A percentile compares a stretch with the other conserved stretches of the same genome.
phyloP scores from a whole-genome alignment of 1,140 invertebrate genomes.

The Drosophila auraria region DNA sequence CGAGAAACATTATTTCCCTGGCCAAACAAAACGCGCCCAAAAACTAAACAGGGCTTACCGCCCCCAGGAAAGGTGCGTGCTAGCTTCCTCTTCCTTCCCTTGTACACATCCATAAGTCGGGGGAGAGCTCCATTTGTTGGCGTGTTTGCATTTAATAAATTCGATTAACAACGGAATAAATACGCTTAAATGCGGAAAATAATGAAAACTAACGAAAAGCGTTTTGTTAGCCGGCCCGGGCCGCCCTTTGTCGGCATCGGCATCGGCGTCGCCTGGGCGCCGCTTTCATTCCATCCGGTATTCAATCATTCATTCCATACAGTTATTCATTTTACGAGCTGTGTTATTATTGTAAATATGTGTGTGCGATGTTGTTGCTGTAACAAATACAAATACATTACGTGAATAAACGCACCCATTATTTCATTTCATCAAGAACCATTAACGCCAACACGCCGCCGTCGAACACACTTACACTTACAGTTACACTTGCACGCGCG shows the following conservation, averaged over 20 bases:
- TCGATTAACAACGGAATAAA: slow-evolving; percentile 84
- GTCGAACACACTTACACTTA: slow-evolving; percentile 23
- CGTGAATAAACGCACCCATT: slow-evolving; percentile 84
- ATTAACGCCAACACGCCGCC: slow-evolving; percentile 79
- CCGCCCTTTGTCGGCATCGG: slow-evolving; percentile 25
- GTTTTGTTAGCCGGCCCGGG: slow-evolving; percentile 71
- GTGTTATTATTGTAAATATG: slow-evolving; percentile 83
- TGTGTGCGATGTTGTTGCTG: slow-evolving; percentile 53
- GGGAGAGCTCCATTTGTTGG: slow-evolving; percentile 58
- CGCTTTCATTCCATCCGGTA: slow-evolving; percentile 74
- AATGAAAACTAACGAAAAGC: slow-evolving; percentile 84
- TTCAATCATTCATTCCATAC: slow-evolving; percentile 79
- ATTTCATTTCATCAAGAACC: slow-evolving; percentile 84
- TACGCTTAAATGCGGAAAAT: slow-evolving; percentile 84
- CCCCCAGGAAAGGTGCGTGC: slow-evolving; percentile 31
- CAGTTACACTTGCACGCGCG: background rate
- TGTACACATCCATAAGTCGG: background rate
- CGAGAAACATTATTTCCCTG: slow-evolving; percentile 74
- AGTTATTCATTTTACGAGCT: slow-evolving; percentile 80
- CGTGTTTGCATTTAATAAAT: slow-evolving; percentile 84
- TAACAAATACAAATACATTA: slow-evolving; percentile 84
- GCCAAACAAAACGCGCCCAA: slow-evolving; percentile 79
- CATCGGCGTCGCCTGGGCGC: slow-evolving; percentile 60
- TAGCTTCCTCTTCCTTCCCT: background rate
- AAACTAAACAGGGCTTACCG: slow-evolving; percentile 16